Evolutionary conservation across 2,888 invertebrate species (phyloP).

Genomic region (Diloba caeruleocephala): DNA sequence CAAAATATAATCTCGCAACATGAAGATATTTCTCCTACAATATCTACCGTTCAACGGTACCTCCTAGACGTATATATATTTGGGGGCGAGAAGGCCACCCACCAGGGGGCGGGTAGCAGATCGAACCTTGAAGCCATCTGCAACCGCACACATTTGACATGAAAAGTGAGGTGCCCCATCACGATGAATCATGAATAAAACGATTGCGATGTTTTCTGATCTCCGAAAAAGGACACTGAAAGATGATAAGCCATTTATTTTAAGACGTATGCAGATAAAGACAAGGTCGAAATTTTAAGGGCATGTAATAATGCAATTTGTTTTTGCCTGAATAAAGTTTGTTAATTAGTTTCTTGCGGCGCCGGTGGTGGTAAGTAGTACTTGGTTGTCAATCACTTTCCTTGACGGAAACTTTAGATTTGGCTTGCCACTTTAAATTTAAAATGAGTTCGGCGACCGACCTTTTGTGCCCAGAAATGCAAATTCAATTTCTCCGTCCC

Average conservation of each 20-base stretch:
- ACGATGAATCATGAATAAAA: neutral
- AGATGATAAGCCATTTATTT: constrained; percentile 1
- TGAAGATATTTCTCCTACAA: neutral
- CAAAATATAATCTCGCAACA: neutral
- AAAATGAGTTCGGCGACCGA: neutral
- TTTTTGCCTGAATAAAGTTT: constrained; percentile 31
- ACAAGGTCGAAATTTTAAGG: constrained; percentile 9
- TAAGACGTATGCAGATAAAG: fast-evolving
- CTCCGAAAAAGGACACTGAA: constrained; percentile 1
- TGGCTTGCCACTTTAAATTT: neutral
- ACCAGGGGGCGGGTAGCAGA: neutral
- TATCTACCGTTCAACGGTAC: neutral
- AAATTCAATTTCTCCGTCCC: too few species aligned
- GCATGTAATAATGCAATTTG: constrained; percentile 2
- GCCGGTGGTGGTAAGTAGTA: too few species aligned
- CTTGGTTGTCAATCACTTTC: too few species aligned
- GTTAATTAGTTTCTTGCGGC: constrained; percentile 30
- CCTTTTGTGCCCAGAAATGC: too few species aligned
- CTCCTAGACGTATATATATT: constrained; percentile 12
- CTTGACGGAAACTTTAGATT: neutral
- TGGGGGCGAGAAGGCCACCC: neutral
- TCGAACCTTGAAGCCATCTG: constrained; percentile 13
- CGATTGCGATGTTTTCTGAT: constrained; percentile 13
- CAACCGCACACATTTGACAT: constrained; percentile 18
- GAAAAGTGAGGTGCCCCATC: constrained; percentile 24